Conservation (phyloP, 30 jellyfish, hydroid and myxozoan species). For the Pseudorhiza aurosa region DNA sequence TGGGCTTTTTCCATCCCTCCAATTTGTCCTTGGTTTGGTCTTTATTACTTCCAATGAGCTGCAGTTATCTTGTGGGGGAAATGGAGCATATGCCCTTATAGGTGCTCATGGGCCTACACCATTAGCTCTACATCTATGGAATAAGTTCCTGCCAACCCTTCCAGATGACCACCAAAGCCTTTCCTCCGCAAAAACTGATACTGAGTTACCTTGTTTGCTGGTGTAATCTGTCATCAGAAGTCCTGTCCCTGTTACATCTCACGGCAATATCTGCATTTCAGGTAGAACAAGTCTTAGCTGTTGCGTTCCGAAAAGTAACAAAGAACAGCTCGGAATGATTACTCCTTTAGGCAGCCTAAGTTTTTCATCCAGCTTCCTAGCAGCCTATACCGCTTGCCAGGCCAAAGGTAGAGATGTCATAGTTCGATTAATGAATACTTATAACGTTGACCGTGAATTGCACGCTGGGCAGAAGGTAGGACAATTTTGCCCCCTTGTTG, state of each 20-base stretch:
- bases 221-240: slow-evolving; percentile 23
- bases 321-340: slow-evolving; percentile 30
- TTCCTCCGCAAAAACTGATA: not conserved
- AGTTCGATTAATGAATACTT: slow-evolving; percentile 35
- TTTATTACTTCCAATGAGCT: slow-evolving; percentile 10
- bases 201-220: not conserved
- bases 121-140: not conserved
- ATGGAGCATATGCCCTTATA: slow-evolving; percentile 16
- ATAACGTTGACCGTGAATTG: slow-evolving; percentile 30
- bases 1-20: not conserved
- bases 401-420: slow-evolving; percentile 10
- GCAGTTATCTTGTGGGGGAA: not conserved
- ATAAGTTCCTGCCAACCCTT: not conserved
- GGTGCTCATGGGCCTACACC: slow-evolving; percentile 4
- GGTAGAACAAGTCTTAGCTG: slow-evolving; percentile 19
- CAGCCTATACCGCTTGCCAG: slow-evolving; percentile 22
- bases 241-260: not conserved
- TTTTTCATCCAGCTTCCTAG: slow-evolving; percentile 1
- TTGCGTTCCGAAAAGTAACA: slow-evolving; percentile 9
- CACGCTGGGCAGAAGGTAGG: slow-evolving; percentile 49
- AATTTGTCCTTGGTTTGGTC: slow-evolving; percentile 34
- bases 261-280: slow-evolving; percentile 13
- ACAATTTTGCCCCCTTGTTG: slow-evolving; percentile 39
- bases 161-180: not conserved
- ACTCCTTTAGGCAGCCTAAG: not conserved